These are phyloP conservation scores for Pampus argenteus DNA, from an alignment of 2,797 vertebrate genomes.

Conservation along the genomic window DNA sequence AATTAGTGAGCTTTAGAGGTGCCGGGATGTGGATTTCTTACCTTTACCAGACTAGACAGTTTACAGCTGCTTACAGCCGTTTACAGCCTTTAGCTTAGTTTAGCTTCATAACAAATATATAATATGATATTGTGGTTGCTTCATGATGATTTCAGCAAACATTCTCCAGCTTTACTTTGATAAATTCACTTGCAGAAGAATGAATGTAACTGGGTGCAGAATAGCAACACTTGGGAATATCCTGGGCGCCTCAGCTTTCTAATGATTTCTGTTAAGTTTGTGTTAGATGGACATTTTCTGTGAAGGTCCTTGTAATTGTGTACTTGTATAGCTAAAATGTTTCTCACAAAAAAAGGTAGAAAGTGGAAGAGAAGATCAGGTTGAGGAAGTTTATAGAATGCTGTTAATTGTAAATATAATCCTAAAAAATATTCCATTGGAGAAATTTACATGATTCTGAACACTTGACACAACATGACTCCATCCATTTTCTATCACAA, in stretches of 20 bases:
- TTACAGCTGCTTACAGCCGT: no score
- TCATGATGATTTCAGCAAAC: not conserved
- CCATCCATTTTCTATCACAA: conserved; percentile 5
- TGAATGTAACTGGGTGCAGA: not conserved
- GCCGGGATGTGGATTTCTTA: not conserved
- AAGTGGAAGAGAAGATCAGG: conserved; percentile 5
- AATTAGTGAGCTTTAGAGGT: not conserved
- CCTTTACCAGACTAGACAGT: not conserved
- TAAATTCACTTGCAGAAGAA: not conserved
- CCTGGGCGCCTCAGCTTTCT: not conserved
- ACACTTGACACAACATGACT: conserved; percentile 24
- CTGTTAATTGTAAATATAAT: no score
- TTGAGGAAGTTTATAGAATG: not conserved
- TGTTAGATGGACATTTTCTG: not conserved
- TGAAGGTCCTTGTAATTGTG: not conserved
- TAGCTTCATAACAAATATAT: no score
- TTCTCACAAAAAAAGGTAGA: not conserved
- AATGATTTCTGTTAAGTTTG: not conserved
- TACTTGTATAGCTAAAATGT: not conserved
- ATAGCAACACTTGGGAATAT: no score
- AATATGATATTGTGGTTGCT: no score
- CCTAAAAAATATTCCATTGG: conserved; percentile 1
- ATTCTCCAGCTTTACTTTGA: not conserved
- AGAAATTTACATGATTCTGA: not conserved
- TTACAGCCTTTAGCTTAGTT: no score